phyloP scores from a whole-genome alignment of 2,888 invertebrate genomes.

The Dasypogon diadema region DNA sequence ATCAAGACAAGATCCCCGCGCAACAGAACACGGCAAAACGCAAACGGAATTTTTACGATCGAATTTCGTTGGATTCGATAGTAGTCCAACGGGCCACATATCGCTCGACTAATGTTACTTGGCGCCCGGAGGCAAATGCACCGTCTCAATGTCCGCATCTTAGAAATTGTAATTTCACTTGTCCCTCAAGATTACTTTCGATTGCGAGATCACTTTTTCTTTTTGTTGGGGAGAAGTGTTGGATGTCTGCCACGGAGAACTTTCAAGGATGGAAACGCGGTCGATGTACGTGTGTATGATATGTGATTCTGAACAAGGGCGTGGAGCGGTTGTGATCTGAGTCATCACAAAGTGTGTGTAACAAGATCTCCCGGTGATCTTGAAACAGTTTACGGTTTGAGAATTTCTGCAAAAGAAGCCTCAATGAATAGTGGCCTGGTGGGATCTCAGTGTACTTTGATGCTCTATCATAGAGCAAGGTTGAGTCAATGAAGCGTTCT shows the following conservation, averaged over 20 bases:
- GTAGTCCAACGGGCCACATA: background rate
- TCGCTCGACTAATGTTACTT: conserved; percentile 4
- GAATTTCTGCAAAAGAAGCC: no score
- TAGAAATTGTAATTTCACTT: conserved; percentile 46
- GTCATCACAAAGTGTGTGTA: background rate
- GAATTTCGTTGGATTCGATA: conserved; percentile 21
- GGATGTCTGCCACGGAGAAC: background rate
- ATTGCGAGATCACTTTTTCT: conserved; percentile 41
- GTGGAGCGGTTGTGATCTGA: background rate
- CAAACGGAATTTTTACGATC: conserved; percentile 24
- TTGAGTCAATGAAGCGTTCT: no score
- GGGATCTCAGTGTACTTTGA: no score
- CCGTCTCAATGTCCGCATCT: background rate
- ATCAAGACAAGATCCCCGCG: conserved; percentile 4
- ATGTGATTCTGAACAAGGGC: background rate
- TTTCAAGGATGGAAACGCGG: conserved; percentile 36
- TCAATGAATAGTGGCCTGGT: no score
- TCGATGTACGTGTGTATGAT: background rate
- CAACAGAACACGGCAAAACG: conserved; percentile 7
- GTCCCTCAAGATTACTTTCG: conserved; percentile 37
- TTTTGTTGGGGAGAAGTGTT: background rate
- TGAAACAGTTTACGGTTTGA: background rate
- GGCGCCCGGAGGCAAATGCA: no score
- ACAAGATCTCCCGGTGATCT: background rate
- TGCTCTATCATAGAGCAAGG: no score